phyloP scores from a whole-genome alignment of 2,797 vertebrate species.

The Catostomus latipinnis region DNA sequence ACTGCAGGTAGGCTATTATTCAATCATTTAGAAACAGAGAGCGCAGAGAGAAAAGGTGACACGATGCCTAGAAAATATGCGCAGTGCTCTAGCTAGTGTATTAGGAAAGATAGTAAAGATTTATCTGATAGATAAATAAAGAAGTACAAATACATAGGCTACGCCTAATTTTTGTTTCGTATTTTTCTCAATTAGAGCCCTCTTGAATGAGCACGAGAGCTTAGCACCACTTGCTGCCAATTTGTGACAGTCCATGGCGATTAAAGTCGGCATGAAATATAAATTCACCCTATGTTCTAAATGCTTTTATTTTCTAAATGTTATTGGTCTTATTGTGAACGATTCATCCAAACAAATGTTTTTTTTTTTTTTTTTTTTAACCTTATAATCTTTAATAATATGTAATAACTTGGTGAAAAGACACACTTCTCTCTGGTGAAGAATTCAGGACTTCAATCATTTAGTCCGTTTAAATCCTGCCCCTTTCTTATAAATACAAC shows the following conservation, averaged over 20 bases:
- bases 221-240: constrained; percentile 30
- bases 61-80: constrained; percentile 18
- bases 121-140: constrained; percentile 39
- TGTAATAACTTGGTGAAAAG: too few relatives aligned
- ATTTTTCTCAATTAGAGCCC: constrained; percentile 6
- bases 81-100: not conserved
- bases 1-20: constrained; percentile 32
- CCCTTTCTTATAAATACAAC: too few relatives aligned
- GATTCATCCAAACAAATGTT: too few relatives aligned
- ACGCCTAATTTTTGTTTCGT: not conserved
- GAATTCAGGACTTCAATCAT: too few relatives aligned
- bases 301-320: too few relatives aligned
- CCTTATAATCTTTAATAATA: too few relatives aligned
- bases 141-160: constrained; percentile 10
- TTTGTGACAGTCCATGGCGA: constrained; percentile 17
- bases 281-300: too few relatives aligned
- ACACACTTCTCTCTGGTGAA: too few relatives aligned
- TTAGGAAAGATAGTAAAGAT: constrained; percentile 26
- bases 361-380: too few relatives aligned
- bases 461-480: too few relatives aligned
- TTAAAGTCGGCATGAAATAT: not conserved
- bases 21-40: constrained; percentile 39
- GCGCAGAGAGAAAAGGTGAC: constrained; percentile 12
- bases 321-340: too few relatives aligned
- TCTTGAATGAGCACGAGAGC: not conserved